Conservation (phyloP, 1,140 invertebrate genomes). For the Patella vulgata region DNA sequence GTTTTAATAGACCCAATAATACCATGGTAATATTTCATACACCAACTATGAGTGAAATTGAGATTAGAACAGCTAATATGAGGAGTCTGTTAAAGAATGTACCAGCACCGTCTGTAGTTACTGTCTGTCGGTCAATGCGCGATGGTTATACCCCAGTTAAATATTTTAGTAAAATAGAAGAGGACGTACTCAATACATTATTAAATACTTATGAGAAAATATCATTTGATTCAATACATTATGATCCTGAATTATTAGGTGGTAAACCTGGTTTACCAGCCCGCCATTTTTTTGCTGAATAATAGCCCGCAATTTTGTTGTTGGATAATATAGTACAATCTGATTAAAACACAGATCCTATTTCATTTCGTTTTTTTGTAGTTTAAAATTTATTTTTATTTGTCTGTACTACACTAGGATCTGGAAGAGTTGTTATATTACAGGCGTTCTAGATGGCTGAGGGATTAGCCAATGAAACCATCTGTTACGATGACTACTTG, state of each 20-base stretch:
- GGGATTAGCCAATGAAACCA: too few relatives aligned
- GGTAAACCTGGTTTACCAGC: slow-evolving; percentile 31
- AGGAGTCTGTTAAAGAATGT: slow-evolving; percentile 24
- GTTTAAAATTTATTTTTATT: too few relatives aligned
- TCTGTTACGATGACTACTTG: too few relatives aligned
- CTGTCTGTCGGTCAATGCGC: slow-evolving; percentile 47
- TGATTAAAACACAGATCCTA: too few relatives aligned
- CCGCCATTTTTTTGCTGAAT: slow-evolving; percentile 17
- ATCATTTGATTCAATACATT: slow-evolving; percentile 29
- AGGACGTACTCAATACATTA: slow-evolving; percentile 26
- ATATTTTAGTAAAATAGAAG: slow-evolving; percentile 34
- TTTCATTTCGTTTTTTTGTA: too few relatives aligned
- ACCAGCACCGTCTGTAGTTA: slow-evolving; percentile 29
- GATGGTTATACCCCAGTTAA: slow-evolving; percentile 53
- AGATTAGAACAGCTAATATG: slow-evolving; percentile 21
- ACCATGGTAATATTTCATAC: slow-evolving; percentile 39
- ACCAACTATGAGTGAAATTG: slow-evolving; percentile 36
- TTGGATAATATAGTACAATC: too few relatives aligned
- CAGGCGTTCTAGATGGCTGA: too few relatives aligned
- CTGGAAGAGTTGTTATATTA: too few relatives aligned
- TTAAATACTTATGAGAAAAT: slow-evolving; percentile 26
- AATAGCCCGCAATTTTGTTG: neutral
- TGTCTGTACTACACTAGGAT: too few relatives aligned
- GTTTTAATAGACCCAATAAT: slow-evolving; percentile 40
- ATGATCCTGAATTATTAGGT: slow-evolving; percentile 40